These are phyloP conservation scores for Solea solea DNA, from an alignment of 2,113 vertebrate species.

Conservation along the genomic window DNA sequence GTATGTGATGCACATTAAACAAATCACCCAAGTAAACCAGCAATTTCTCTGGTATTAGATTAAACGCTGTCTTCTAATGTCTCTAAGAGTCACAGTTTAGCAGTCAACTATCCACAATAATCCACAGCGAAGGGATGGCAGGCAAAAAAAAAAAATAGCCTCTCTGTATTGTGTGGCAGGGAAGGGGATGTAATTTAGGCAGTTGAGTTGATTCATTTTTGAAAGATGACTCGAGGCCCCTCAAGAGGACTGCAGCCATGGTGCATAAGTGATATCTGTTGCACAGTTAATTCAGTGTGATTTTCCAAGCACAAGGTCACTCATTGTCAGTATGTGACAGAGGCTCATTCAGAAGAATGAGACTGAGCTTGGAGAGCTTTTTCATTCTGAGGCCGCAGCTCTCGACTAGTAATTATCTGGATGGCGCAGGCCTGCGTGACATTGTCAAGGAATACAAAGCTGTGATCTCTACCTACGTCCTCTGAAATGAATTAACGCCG, in stretches of 20 bases:
- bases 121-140: constrained; percentile 29
- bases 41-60: constrained; percentile 18
- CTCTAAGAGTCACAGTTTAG: constrained; percentile 37
- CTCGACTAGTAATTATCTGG: constrained; percentile 75
- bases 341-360: constrained; percentile 74
- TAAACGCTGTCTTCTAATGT: constrained; percentile 7
- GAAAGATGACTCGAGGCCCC: constrained; percentile 70
- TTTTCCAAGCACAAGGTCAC: constrained; percentile 77
- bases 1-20: constrained; percentile 11
- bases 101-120: constrained; percentile 50
- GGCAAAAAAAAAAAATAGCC: constrained; percentile 14
- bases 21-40: constrained; percentile 7
- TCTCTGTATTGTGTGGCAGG: constrained; percentile 56
- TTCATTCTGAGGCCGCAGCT: constrained; percentile 68
- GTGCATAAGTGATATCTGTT: constrained; percentile 75
- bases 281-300: constrained; percentile 74
- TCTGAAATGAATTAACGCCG: constrained; percentile 75
- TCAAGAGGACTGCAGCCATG: constrained; percentile 69
- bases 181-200: constrained; percentile 44
- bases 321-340: constrained; percentile 75
- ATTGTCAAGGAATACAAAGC: constrained; percentile 77
- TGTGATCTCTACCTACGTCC: constrained; percentile 69
- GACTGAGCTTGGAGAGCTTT: constrained; percentile 72
- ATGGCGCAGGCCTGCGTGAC: constrained; percentile 69
- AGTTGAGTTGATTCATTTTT: constrained; percentile 73